Base-by-base conservation (phyloP, 2,113 vertebrate genomes). In the Scophthalmus maximus region DNA sequence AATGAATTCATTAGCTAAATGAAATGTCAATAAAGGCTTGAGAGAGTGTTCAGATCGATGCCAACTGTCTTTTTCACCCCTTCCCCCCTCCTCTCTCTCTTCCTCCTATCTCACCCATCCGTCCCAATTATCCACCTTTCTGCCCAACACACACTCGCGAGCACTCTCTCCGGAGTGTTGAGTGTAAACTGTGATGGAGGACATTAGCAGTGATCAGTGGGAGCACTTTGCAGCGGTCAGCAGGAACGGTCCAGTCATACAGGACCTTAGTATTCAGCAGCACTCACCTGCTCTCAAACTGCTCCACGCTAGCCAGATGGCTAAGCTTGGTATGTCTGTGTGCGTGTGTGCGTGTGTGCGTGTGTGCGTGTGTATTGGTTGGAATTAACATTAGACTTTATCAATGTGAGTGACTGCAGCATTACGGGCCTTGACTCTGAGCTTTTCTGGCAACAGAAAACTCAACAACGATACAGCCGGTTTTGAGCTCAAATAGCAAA, bases 1-100 rank as follows among this genome's bases (percentile, higher is more conserved):
- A 87, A 90, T 90, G 86, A 88, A 91, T 91, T 89, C 86, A 90
- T 92, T 89, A 88, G 84, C 80, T 90, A 91, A 92, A 90, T 89
- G 84, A 90, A 90, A 91, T 85, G 87, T 88, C 91, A 90, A 89
- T 92, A 89, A 85, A 88, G 80, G 81, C 84, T 88, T 82, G 73
- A 81, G 85, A 88, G 76, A 73, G 83, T 79, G 84, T 88, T 87
- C 56, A 79, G 87, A 88, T 88, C 74, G 22, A 91, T 89, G 85
- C 82, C 68, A 80, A 89, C 78, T 79, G 73, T 82, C 84, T 87
- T 20, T 15, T 58, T 77, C 67, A 52, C 60, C 52, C 44, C 20
- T 46, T 53, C 42, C 32, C 56, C 42, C 76, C 65, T 74, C 75
- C 60, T 49, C 79, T 79, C 73, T 69, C 67, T 64, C 67, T 47